Conservation (phyloP, 2,113 vertebrate species). For the Corythornis madagascariensis region DNA sequence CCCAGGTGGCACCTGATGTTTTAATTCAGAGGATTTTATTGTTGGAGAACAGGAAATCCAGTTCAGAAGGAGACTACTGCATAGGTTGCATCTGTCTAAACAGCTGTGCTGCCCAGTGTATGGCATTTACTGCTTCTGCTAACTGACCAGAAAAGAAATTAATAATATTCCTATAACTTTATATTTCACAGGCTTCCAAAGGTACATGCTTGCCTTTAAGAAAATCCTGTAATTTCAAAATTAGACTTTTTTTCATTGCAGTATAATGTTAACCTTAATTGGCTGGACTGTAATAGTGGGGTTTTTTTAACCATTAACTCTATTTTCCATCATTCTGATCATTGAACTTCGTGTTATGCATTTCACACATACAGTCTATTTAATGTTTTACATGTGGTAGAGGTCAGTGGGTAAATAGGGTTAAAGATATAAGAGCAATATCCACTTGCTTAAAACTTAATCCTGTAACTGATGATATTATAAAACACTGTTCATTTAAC, state of each 20-base stretch:
- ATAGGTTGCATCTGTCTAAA: neutral
- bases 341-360: neutral
- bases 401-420: neutral
- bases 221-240: neutral
- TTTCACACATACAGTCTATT: conserved; percentile 21
- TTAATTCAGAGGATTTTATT: neutral
- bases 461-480: neutral
- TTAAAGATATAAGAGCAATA: neutral
- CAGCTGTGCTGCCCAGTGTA: neutral
- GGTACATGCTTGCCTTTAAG: neutral
- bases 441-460: neutral
- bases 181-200: neutral
- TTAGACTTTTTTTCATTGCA: neutral
- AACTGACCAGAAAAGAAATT: neutral
- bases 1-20: neutral
- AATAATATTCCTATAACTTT: neutral
- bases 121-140: neutral
- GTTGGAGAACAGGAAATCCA: neutral
- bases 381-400: conserved; percentile 27
- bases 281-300: neutral
- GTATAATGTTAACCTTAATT: neutral
- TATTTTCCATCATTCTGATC: conserved; percentile 22
- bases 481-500: neutral
- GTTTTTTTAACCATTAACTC: conserved; percentile 36
- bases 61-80: neutral